phyloP scores from a whole-genome alignment of 2,888 invertebrate genomes.

The Griposia aprilina region DNA sequence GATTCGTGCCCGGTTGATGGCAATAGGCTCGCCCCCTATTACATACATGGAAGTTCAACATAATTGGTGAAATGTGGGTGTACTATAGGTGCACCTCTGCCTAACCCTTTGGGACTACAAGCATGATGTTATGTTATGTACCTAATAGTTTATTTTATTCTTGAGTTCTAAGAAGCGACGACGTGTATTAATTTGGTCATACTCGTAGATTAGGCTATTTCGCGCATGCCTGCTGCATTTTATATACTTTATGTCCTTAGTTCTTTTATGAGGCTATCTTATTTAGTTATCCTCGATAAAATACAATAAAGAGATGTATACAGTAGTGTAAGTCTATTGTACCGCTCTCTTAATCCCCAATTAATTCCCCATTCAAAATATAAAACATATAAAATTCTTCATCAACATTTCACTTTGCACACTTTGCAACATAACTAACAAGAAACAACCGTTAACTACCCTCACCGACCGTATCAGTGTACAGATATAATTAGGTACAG shows the following conservation, averaged over 20 bases:
- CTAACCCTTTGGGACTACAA: too few relatives aligned
- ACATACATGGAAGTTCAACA: too few relatives aligned
- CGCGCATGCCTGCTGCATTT: neutral
- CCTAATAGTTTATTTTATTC: slow-evolving; percentile 23
- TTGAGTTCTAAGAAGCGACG: slow-evolving; percentile 1
- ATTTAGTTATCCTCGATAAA: too few relatives aligned
- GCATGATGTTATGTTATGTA: neutral
- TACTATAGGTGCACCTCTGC: too few relatives aligned
- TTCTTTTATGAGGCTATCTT: too few relatives aligned
- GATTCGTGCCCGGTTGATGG: too few relatives aligned
- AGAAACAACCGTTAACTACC: slow-evolving; percentile 31
- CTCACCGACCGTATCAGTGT: slow-evolving; percentile 30
- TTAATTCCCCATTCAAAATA: neutral
- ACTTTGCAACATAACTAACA: slow-evolving; percentile 34
- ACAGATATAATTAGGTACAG: slow-evolving; percentile 55
- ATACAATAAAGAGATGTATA: too few relatives aligned
- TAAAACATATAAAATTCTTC: neutral
- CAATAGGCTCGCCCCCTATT: too few relatives aligned
- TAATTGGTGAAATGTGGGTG: too few relatives aligned
- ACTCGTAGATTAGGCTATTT: slow-evolving; percentile 7
- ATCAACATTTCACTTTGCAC: slow-evolving; percentile 26
- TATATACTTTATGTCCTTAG: neutral
- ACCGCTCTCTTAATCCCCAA: neutral
- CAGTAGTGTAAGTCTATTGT: neutral
- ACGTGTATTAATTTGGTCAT: slow-evolving; percentile 23